These are phyloP conservation scores for Amblyteles armatorius DNA, from an alignment of 2,888 invertebrate genomes.

Conservation along the genomic window DNA sequence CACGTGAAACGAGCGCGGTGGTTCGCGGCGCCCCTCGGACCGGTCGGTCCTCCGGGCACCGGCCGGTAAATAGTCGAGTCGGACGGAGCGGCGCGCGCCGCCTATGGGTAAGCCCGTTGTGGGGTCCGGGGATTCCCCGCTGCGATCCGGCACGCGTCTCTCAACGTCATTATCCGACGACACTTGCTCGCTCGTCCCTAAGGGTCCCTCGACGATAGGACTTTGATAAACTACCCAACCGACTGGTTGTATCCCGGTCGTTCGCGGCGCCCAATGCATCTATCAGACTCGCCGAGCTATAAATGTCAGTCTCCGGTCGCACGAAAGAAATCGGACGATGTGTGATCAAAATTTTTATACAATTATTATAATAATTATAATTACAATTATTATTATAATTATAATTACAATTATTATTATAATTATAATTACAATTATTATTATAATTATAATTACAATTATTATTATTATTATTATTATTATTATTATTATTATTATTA, in stretches of 20 bases:
- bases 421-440: too few relatives aligned
- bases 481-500: too few relatives aligned
- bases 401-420: too few relatives aligned
- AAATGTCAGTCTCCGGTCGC: too few relatives aligned
- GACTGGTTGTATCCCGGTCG: neutral
- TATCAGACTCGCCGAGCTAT: too few relatives aligned
- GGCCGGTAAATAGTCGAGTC: conserved; percentile 77
- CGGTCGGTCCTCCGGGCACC: conserved; percentile 46
- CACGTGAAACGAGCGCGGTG: conserved; percentile 72
- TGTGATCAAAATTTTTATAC: too few relatives aligned
- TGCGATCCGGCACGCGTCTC: conserved; percentile 83
- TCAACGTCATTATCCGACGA: conserved; percentile 83
- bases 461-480: too few relatives aligned
- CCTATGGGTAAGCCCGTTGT: conserved; percentile 10
- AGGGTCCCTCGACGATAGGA: conserved; percentile 63
- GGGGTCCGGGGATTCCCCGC: conserved; percentile 75
- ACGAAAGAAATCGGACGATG: too few relatives aligned
- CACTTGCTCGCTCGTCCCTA: conserved; percentile 79
- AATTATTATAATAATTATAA: too few relatives aligned
- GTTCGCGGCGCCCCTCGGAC: conserved; percentile 65
- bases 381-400: too few relatives aligned
- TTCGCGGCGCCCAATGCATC: too few relatives aligned
- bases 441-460: too few relatives aligned
- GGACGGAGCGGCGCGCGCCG: conserved; percentile 62
- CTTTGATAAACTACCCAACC: conserved; percentile 62